Percentiles rank a stretch among this genome's conserved stretches.
Evolutionary conservation across 1,140 invertebrate species (phyloP).

Genomic region (Caenorhabditis brenneri): DNA sequence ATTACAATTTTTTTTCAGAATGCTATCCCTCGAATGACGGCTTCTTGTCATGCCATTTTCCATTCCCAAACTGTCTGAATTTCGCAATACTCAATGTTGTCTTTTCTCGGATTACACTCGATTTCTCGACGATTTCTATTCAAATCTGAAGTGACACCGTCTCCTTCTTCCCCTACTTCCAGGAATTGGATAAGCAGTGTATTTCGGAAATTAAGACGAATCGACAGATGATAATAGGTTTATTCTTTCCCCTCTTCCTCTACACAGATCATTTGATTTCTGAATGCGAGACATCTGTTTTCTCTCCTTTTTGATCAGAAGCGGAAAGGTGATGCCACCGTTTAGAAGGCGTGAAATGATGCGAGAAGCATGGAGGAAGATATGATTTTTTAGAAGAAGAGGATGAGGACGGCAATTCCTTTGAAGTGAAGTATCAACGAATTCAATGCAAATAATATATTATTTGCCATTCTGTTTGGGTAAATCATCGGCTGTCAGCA

Average conservation of each 20-base stretch:
- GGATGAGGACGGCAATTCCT: not conserved
- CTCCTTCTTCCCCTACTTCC: not conserved
- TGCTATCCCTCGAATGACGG: too few species aligned
- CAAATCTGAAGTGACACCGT: conserved; percentile 14
- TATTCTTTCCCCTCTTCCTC: not conserved
- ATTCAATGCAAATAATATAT: not conserved
- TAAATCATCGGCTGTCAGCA: conserved; percentile 25
- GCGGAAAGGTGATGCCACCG: conserved; percentile 25
- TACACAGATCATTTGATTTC: not conserved
- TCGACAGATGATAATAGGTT: conserved; percentile 26
- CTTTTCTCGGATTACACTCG: conserved; percentile 11
- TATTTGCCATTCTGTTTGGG: not conserved
- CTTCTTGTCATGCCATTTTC: too few species aligned
- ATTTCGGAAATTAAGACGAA: conserved; percentile 9
- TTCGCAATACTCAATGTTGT: not conserved
- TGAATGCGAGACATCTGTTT: not conserved
- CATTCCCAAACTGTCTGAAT: too few species aligned
- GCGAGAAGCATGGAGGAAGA: conserved; percentile 23
- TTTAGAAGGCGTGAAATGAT: conserved; percentile 26
- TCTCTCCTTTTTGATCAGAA: not conserved
- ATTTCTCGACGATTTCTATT: not conserved
- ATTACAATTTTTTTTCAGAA: too few species aligned
- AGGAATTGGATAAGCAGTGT: conserved; percentile 6
- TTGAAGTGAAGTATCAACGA: not conserved
- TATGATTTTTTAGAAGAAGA: too few species aligned